These are phyloP conservation scores for Xenopus borealis DNA, from an alignment of 2,113 vertebrate genomes.

Conservation along the genomic window DNA sequence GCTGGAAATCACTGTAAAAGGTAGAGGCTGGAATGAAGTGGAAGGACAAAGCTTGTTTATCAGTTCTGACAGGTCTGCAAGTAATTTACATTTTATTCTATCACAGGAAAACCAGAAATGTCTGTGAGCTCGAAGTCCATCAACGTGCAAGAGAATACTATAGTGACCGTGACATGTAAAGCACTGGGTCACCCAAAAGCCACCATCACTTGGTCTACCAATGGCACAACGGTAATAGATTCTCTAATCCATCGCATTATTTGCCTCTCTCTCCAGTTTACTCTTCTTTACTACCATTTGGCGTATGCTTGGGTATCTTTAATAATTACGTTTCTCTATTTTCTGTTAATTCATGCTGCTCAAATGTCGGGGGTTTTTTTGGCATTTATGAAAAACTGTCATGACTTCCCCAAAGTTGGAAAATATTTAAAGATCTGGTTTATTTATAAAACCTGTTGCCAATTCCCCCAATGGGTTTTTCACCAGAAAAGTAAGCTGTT, in stretches of 20 bases:
- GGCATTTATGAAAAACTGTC: no score
- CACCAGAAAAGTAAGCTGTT: no score
- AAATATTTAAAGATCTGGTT: no score
- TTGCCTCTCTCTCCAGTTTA: neutral
- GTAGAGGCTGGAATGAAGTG: conserved; percentile 41
- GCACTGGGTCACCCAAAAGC: conserved; percentile 71
- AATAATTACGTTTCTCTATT: fast-evolving
- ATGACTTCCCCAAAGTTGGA: no score
- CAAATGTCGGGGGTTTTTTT: no score
- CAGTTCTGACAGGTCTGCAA: neutral
- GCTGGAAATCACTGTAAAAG: conserved; percentile 63
- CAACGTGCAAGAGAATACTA: conserved; percentile 52
- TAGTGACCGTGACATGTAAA: conserved; percentile 70
- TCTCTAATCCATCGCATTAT: no score
- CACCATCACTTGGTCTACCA: conserved; percentile 69
- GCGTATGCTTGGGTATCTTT: no score
- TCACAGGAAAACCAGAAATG: conserved; percentile 55
- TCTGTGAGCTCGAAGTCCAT: conserved; percentile 48
- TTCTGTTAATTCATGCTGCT: neutral
- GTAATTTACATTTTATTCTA: neutral
- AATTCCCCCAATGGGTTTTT: no score
- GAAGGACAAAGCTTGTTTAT: no score
- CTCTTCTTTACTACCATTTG: no score
- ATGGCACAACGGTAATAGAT: conserved; percentile 64
- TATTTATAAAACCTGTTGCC: no score